Evolutionary conservation across 2,888 invertebrate genomes (phyloP).

Genomic region (Chaetogeoica ovagalla): DNA sequence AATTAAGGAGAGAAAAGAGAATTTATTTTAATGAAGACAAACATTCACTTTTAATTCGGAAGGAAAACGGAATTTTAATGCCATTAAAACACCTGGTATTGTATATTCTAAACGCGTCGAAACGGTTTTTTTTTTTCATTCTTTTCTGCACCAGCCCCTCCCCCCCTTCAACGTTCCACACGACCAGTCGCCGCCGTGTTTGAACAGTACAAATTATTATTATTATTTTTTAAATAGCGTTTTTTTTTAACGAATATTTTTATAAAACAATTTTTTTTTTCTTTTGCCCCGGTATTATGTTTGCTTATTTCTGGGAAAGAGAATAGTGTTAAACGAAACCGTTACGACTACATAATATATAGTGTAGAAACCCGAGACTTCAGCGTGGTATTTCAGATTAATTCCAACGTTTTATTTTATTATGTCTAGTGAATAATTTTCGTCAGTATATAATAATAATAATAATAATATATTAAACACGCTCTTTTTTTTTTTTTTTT

Average conservation of each 20-base stretch:
- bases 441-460: no score
- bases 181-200: neutral
- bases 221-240: neutral
- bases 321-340: neutral
- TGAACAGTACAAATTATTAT: constrained; percentile 3
- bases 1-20: constrained; percentile 6
- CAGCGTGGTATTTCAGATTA: neutral
- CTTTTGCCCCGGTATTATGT: no score
- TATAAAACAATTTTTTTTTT: no score
- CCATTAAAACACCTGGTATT: constrained; percentile 37
- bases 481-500: neutral
- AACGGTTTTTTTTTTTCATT: constrained; percentile 9
- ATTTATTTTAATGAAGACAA: constrained; percentile 43
- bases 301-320: neutral
- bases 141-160: neutral
- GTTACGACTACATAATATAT: neutral
- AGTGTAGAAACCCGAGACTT: neutral
- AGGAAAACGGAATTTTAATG: constrained; percentile 35
- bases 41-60: constrained; percentile 30
- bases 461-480: no score
- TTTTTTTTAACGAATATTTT: neutral
- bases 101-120: constrained; percentile 5
- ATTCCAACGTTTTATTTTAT: neutral
- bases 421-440: neutral
- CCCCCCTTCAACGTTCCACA: neutral